These are phyloP conservation scores for Caenorhabditis plicata DNA, from an alignment of 2,888 invertebrate genomes.

Conservation along the genomic window DNA sequence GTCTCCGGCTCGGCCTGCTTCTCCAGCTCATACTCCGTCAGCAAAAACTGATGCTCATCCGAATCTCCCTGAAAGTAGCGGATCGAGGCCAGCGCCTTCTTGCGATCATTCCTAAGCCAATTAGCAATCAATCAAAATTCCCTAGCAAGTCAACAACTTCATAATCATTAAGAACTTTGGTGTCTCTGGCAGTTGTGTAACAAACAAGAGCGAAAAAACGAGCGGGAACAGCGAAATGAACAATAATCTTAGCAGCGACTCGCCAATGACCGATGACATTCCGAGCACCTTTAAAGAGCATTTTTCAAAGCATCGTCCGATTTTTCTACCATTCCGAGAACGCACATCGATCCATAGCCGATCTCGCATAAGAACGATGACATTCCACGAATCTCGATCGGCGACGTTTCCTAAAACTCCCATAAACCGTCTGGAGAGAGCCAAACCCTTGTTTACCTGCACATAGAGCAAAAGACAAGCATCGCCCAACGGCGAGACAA, in stretches of 20 bases:
- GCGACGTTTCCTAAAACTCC: slow-evolving; percentile 56
- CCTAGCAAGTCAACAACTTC: slow-evolving; percentile 23
- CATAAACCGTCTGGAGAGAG: too few species aligned
- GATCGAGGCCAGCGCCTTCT: slow-evolving; percentile 45
- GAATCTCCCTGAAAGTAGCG: slow-evolving; percentile 53
- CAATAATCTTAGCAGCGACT: slow-evolving; percentile 44
- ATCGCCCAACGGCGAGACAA: slow-evolving; percentile 53
- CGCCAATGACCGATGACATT: slow-evolving; percentile 54
- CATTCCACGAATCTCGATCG: slow-evolving; percentile 48
- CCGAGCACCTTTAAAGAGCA: slow-evolving; percentile 36
- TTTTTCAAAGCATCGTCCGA: neutral
- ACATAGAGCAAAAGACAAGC: slow-evolving; percentile 56
- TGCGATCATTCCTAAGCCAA: slow-evolving; percentile 40
- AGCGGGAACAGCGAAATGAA: slow-evolving; percentile 52
- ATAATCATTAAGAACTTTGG: slow-evolving; percentile 57
- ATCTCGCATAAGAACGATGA: slow-evolving; percentile 58
- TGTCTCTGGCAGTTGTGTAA: slow-evolving; percentile 55
- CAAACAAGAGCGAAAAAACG: slow-evolving; percentile 41
- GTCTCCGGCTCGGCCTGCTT: slow-evolving; percentile 15
- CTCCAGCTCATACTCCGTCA: slow-evolving; percentile 47
- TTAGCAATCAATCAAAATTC: slow-evolving; percentile 20
- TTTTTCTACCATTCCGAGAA: slow-evolving; percentile 48
- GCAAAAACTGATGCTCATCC: slow-evolving; percentile 28
- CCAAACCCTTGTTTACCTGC: too few species aligned
- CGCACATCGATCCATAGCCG: slow-evolving; percentile 57